Evolutionary conservation across 2,113 vertebrate species (phyloP).

Genomic region (Dromiciops gliroides): DNA sequence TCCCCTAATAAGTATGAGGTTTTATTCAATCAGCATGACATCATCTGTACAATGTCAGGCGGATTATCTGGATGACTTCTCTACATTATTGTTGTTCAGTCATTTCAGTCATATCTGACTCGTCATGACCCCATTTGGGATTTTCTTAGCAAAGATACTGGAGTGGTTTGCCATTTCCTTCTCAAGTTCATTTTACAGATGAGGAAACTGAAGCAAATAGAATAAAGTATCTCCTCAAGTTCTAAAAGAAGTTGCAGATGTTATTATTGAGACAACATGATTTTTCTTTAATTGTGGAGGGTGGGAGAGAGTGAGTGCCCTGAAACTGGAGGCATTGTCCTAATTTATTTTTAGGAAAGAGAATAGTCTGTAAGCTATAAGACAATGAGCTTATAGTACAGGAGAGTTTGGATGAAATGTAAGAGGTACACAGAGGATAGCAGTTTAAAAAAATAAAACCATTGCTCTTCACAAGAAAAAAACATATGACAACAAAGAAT

Average conservation of each 20-base stretch:
- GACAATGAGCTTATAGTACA: neutral
- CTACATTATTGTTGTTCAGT: neutral
- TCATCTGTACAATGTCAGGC: neutral
- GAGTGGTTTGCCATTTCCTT: neutral
- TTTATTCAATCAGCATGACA: neutral
- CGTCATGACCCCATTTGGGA: neutral
- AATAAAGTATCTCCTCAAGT: neutral
- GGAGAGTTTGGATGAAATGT: neutral
- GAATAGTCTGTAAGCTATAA: neutral
- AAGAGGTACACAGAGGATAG: neutral
- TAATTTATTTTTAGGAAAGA: neutral
- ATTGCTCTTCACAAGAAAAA: neutral
- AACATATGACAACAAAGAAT: too few relatives aligned
- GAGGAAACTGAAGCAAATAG: neutral
- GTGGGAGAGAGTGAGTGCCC: neutral
- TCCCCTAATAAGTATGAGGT: neutral
- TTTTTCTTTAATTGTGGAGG: neutral
- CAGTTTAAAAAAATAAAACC: neutral
- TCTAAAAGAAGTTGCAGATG: neutral
- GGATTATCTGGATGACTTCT: neutral
- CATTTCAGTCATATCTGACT: neutral
- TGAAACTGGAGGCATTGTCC: neutral
- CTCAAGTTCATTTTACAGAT: neutral
- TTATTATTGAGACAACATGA: neutral
- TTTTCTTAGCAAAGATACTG: neutral